Evolutionary conservation across 1,140 invertebrate species (phyloP), one percentile per base, ranked within the genome.

Genomic region (Wasmannia auropunctata): DNA sequence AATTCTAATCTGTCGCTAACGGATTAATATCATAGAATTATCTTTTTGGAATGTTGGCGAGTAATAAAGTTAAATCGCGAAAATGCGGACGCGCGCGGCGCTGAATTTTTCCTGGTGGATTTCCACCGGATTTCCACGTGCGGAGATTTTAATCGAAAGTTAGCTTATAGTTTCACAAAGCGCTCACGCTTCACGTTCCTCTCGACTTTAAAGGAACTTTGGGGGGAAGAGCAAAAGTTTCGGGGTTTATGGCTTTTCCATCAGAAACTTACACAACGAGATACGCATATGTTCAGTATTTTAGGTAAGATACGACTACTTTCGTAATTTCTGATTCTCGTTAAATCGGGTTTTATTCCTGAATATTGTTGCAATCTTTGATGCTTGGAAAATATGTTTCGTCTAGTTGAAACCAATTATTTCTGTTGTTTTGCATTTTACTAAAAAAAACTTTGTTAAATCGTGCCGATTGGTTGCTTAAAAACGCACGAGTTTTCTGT

Each of bases 81-180:
- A 70, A 56, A 25, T 54, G 34, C 16, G 31, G 22, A 34, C 51
- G 2, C 16, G 2, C 16, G 43, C 43, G 43, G 54, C 49, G 28
- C 58, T 14, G 80, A 56, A 75, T 79, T 85, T 51, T 79, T 69
- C 34, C 56, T 43, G 40, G 14, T 43, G 40, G 14, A 43, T 67
- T 63, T 86, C 67, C 60, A 58, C 46, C 80, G 75, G 63, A 76
- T 75, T 67, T 37, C 31, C 19, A 10, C 37, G 25, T 54, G 56
- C 67, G 4, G 54, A n/a, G 86, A 87, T 88, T 92, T 85, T 88
- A 89, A 92, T 92, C 91, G 88, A 87, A 90, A 93, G 86, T 89
- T 90, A 80, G 88, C 87, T 91, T 87, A 63, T 16, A 87, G 87
- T 87, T 88, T 86, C 88, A 86, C 90, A 87, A 92, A 91, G 87